Percentiles rank a stretch among this genome's conserved stretches.
These are phyloP conservation scores for Bufo bufo DNA, from an alignment of 2,113 vertebrate genomes.

Conservation along the genomic window DNA sequence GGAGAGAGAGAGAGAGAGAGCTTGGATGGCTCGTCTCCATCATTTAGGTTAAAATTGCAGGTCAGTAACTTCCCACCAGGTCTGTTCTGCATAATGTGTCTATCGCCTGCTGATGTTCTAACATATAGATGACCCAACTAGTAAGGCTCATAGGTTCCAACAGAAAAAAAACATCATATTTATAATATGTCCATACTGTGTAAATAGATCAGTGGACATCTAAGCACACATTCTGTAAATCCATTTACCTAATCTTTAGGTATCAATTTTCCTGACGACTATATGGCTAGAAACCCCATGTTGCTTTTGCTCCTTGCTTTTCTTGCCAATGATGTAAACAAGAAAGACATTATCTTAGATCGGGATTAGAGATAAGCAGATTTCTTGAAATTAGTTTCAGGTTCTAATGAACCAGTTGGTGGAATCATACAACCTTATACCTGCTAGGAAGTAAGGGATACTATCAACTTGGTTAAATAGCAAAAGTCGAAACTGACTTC, in stretches of 20 bases:
- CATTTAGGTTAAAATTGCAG: background rate
- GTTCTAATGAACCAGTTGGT: no score
- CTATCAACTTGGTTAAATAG: no score
- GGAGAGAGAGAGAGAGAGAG: background rate
- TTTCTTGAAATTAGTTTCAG: no score
- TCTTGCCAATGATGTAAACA: background rate
- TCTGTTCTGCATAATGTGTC: background rate
- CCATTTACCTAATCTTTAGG: background rate
- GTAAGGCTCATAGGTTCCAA: background rate
- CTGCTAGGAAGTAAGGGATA: no score
- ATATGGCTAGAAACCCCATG: background rate
- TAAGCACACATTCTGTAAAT: background rate
- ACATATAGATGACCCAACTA: background rate
- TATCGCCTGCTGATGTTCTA: background rate
- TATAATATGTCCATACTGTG: background rate
- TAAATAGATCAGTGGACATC: background rate
- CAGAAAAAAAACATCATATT: background rate
- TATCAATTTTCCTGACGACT: background rate
- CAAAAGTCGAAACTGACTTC: no score
- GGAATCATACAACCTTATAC: no score
- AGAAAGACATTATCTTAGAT: background rate
- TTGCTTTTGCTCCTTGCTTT: background rate
- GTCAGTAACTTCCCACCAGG: constrained; percentile 9
- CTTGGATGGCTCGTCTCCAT: background rate
- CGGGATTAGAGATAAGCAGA: no score